phyloP scores from a whole-genome alignment of 2,797 vertebrate genomes.

The Cephalopachus bancanus region DNA sequence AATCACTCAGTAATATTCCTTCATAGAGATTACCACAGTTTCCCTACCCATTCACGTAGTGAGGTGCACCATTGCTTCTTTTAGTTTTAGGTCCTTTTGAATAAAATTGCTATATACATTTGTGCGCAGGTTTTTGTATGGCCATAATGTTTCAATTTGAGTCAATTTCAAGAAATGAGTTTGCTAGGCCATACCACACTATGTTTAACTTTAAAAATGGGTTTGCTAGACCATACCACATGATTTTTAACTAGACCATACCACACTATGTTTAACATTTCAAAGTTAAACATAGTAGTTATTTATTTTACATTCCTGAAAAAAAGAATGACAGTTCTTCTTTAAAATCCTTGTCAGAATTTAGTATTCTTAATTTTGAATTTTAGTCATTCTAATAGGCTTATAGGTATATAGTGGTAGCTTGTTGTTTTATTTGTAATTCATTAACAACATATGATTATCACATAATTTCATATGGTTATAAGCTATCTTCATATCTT shows the following conservation, averaged over 20 bases:
- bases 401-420: neutral
- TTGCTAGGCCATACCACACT: too few species aligned
- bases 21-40: neutral
- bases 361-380: neutral
- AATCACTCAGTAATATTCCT: neutral
- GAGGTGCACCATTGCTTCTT: neutral
- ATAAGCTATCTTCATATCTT: neutral
- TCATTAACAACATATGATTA: neutral
- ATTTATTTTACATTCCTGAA: neutral
- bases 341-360: neutral
- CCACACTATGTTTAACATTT: too few species aligned
- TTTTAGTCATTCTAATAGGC: neutral
- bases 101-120: neutral
- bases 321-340: too few species aligned
- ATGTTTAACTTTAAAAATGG: neutral
- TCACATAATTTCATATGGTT: neutral
- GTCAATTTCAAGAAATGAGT: neutral
- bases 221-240: too few species aligned
- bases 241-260: neutral
- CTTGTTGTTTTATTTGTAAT: neutral
- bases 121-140: neutral
- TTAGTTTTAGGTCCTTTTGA: neutral
- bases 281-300: too few species aligned
- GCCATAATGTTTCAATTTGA: neutral
- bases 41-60: neutral